Evolutionary conservation across 2,113 vertebrate genomes (phyloP), one percentile per base, ranked within the genome.

Genomic region (Anas platyrhynchos): DNA sequence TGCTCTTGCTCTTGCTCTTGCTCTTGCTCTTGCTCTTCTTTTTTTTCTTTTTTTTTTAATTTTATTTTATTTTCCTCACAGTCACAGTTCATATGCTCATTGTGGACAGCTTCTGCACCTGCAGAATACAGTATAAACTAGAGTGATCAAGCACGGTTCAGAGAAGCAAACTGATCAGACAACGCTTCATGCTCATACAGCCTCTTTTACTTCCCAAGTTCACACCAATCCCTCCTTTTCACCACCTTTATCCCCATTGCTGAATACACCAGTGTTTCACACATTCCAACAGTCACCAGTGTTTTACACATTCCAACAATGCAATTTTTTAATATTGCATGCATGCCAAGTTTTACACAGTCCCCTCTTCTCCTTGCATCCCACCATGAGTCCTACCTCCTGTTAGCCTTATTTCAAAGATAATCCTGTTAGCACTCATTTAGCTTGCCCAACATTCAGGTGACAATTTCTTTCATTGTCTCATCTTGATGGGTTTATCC

Each of bases 361-460:
- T 29, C 3, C 26, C 6, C 5, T 58, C 31, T 81, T 41, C 29
- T 91, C 25, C 10, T 25, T 29, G 9, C 17, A 43, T 13, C 50
- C 26, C 29, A 32, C 8, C 6, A 21, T 1, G 2, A 41, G 9
- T 67, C 22, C 16, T 54, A 34, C 16, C 11, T 31, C 4, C 25
- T 67, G 32, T 27, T 59, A n/a, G 34, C 22, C 62, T 41, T 41
- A 41, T 41, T 41, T 41, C 41, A 41, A 41, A 41, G 5, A 41
- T 41, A 41, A 41, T 41, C 41, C 41, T 41, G 41, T 41, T 41
- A 44, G 7, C 1, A 1, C 34, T 22, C 20, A 41, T 52, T 44
- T 31, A n/a, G 6, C 34, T 56, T 29, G 1, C 9, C 1, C 21
- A 22, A 23, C 1, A 0, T 50, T 27, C 0, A 0, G 26, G 20